Conservation (phyloP, 2,797 vertebrate species). For the Galagoides demidoff region DNA sequence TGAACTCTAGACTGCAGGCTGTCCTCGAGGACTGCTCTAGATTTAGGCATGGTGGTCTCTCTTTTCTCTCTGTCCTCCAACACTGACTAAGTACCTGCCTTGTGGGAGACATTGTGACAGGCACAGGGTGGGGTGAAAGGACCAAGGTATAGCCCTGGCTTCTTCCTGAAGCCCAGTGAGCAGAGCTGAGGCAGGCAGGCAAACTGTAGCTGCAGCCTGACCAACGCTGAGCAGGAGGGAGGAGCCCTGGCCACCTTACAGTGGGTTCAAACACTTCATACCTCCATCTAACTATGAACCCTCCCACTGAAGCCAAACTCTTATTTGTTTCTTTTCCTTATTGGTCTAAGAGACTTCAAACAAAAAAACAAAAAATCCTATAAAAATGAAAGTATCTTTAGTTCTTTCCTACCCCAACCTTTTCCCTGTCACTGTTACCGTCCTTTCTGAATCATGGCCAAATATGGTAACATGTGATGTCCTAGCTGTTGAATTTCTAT, state of each 20-base stretch:
- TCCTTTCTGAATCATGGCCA: background rate
- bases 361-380: background rate
- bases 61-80: background rate
- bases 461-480: background rate
- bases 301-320: background rate
- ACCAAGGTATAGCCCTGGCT: background rate
- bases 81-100: background rate
- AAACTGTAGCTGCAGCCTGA: background rate
- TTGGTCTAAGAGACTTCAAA: background rate
- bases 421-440: background rate
- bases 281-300: background rate
- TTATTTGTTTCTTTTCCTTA: background rate
- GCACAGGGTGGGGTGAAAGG: background rate
- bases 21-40: background rate
- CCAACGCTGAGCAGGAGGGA: background rate
- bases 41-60: background rate
- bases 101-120: background rate
- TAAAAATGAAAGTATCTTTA: background rate
- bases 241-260: background rate
- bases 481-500: conserved; percentile 20
- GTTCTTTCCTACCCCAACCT: background rate
- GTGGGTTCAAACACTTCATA: no score
- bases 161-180: background rate
- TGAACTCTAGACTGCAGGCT: background rate
- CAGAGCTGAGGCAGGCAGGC: background rate